Conservation (phyloP, 2,888 invertebrate species). For the Caenorhabditis sp. region DNA sequence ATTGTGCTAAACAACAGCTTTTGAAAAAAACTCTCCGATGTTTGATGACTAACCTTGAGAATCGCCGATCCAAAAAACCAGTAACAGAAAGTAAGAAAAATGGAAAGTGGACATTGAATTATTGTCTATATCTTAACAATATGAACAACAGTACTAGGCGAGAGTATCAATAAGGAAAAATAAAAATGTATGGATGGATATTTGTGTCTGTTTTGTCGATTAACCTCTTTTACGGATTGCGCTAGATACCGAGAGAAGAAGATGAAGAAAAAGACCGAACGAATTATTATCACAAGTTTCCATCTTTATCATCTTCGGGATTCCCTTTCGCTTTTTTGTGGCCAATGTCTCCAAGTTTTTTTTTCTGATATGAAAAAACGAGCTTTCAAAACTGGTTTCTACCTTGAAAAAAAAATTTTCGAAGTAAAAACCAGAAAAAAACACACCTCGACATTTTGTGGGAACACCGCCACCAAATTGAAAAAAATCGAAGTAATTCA, state of each 20-base stretch:
- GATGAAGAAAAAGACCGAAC: constrained; percentile 21
- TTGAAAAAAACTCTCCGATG: neutral
- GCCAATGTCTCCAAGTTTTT: neutral
- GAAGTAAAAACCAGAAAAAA: no score
- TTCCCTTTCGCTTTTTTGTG: neutral
- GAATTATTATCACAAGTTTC: constrained; percentile 40
- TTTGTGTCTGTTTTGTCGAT: constrained; percentile 25
- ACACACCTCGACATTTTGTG: no score
- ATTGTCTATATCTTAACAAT: neutral
- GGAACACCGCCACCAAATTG: no score
- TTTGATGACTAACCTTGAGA: constrained; percentile 4
- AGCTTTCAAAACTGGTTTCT: no score
- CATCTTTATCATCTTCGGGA: constrained; percentile 15
- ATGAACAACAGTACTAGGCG: neutral
- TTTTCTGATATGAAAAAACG: neutral
- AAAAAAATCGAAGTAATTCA: no score
- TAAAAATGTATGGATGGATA: constrained; percentile 23
- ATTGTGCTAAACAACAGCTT: constrained; percentile 31
- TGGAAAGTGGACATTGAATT: constrained; percentile 22
- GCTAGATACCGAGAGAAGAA: constrained; percentile 8
- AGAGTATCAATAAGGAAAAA: constrained; percentile 10
- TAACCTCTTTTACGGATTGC: constrained; percentile 47
- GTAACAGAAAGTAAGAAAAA: constrained; percentile 38
- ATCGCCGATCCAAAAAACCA: constrained; percentile 21
- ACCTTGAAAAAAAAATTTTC: no score